Base-by-base conservation (phyloP, 1,140 invertebrate species). In the Gonatopus flavifemur region DNA sequence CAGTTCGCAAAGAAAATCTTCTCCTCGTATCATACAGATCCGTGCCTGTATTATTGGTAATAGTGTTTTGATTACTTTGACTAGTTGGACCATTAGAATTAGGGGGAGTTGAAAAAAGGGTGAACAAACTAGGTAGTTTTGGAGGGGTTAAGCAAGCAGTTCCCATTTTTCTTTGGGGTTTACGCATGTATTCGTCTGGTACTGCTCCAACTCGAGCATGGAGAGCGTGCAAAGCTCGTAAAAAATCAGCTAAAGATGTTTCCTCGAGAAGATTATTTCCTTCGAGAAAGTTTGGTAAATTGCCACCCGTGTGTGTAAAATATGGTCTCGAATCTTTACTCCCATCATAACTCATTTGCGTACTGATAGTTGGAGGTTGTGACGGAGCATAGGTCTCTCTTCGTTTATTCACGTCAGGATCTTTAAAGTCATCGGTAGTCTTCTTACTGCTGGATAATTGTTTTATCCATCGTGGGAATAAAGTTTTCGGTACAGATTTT, bases 211-310 rank as follows among this genome's bases (percentile, higher is more conserved):
- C 67, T 44, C 71, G 66, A 1, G 76, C 73, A 31, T 84, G 82
- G 25, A 88, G 69, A 28, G 83, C 82, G 19, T 86, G 83, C 12
- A 91, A 64, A 0, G 87, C 86, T 24, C 88, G 75, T 12, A 90
- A 76, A 16, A 90, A 81, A 71, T 90, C 88, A 2, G 87, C 87
- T 9, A 90, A 72, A 15, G 86, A 89, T 1, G 88, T 90, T 59
- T 89, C 83, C 74, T 90, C 88, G 32, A 89, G 70, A 18, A 90
- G 76, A 62, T 82, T 80, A 16, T 83, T 82, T 55, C 84, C 62
- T 15, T 66, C 68, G 3, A 65, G 22, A 10, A 41, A 59, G 30
- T 7, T 54, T 1, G 57, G 47, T 12, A 68, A 50, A 39, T 61
- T 62, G 3, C 52, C 55, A 3, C 71, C 67, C 0, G 69, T 65